Base-by-base conservation (phyloP, 2,113 vertebrate genomes). In the Psettodes erumei region DNA sequence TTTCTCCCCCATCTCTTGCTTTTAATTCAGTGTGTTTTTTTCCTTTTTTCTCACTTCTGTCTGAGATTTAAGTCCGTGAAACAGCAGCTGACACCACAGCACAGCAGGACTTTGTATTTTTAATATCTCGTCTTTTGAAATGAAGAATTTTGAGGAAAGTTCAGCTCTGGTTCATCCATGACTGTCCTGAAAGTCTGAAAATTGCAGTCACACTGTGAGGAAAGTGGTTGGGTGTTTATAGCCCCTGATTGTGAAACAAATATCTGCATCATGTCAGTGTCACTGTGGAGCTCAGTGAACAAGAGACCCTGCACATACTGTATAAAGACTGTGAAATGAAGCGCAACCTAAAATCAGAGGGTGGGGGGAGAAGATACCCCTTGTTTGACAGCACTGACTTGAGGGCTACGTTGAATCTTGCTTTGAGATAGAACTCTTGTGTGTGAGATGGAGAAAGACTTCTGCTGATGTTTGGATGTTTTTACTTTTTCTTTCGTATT, bases 31-130 rank as follows among this genome's bases (percentile, higher is more conserved):
- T 25, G n/a, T n/a, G n/a, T n/a, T n/a, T n/a, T 53, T 23, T 35
- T 47, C 71, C 50, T 53, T 32, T 7, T 21, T 5, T 3, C 28
- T 35, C 21, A 2, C 4, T 8, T 60, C 37, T 64, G 68, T 65
- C n/a, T 11, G 8, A 74, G 56, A 81, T 75, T 64, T 58, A 53
- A 79, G 67, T 60, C 76, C 40, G 4, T 77, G 77, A 88, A 90
- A 85, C 76, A 75, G 75, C 68, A 78, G 54, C 40, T 85, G 71
- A 88, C 85, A 80, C 61, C 63, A 19, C 50, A 71, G 69, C 58
- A 33, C 61, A 72, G 74, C 67, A 45, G 56, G 60, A 63, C n/a
- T 71, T 78, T 51, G 37, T 77, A 51, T 59, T 81, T 77, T 43
- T 58, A 75, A 72, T 81, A 55, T 63, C 25, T 50, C 5, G 3